Conservation (phyloP, 2,888 invertebrate species). For the Habroteleia sp. region DNA sequence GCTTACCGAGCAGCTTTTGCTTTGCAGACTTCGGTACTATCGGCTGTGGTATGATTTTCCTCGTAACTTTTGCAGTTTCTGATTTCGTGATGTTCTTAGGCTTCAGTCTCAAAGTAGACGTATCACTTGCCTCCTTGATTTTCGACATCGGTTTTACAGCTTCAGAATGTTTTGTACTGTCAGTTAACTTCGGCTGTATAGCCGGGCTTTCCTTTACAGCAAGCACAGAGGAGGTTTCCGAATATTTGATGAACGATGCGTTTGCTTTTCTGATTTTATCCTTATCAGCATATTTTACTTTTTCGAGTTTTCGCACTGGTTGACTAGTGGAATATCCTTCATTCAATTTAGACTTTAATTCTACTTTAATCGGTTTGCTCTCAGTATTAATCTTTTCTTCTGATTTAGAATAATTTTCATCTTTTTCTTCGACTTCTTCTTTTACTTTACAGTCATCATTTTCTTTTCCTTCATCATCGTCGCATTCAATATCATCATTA, state of each 20-base stretch:
- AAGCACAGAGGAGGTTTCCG: slow-evolving; percentile 20
- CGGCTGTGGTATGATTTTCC: slow-evolving; percentile 43
- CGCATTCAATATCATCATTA: slow-evolving; percentile 28
- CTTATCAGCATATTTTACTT: slow-evolving; percentile 74
- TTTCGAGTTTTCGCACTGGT: slow-evolving; percentile 70
- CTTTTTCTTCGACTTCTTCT: neutral
- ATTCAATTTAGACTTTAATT: slow-evolving; percentile 32
- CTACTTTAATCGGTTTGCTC: neutral
- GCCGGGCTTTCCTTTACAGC: slow-evolving; percentile 36
- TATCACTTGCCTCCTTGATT: slow-evolving; percentile 53
- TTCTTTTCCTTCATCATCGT: slow-evolving; percentile 27
- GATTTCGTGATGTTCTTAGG: slow-evolving; percentile 57
- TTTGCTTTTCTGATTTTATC: slow-evolving; percentile 63
- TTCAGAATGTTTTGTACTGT: slow-evolving; percentile 49
- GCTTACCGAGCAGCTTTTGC: slow-evolving; percentile 43
- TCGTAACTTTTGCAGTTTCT: slow-evolving; percentile 46
- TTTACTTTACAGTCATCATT: slow-evolving; percentile 16
- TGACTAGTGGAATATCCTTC: slow-evolving; percentile 58
- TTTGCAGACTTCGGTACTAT: slow-evolving; percentile 45
- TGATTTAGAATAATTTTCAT: neutral
- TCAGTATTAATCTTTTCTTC: neutral
- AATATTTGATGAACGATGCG: slow-evolving; percentile 17
- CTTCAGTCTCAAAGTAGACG: slow-evolving; percentile 52
- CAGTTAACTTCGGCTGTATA: slow-evolving; percentile 45
- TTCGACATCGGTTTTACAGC: slow-evolving; percentile 56